Conservation (phyloP, 2,797 vertebrate genomes). For the Malurus splendens region DNA sequence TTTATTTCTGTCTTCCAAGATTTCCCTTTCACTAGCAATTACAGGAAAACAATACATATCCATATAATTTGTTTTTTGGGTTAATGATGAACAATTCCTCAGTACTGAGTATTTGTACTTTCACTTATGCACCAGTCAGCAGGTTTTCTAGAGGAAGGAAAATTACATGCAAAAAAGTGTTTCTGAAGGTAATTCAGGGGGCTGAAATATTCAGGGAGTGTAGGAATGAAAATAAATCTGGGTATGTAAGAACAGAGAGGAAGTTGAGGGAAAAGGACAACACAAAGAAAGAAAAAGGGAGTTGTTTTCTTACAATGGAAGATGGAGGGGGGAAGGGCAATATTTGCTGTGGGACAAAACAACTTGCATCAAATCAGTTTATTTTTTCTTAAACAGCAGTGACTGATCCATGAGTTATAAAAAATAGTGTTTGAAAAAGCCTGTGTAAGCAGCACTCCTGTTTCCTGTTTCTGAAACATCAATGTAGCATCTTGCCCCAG, state of each 20-base stretch:
- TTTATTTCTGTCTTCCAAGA: neutral
- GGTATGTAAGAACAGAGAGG: neutral
- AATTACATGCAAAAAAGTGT: fast-evolving
- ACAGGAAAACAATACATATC: neutral
- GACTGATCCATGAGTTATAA: neutral
- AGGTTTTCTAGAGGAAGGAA: neutral
- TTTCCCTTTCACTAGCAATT: neutral
- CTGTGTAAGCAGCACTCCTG: neutral
- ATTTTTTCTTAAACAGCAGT: neutral
- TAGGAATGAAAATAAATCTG: neutral
- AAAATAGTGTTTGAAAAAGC: neutral
- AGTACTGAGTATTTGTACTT: neutral
- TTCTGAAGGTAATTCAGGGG: neutral
- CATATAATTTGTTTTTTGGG: neutral
- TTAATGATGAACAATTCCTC: neutral
- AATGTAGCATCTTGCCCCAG: neutral
- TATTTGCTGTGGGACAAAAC: neutral
- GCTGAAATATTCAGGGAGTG: neutral
- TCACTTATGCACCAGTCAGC: fast-evolving
- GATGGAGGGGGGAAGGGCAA: neutral
- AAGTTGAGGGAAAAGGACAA: neutral
- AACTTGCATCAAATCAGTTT: neutral
- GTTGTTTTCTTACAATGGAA: neutral
- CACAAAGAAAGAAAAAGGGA: neutral
- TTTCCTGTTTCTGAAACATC: neutral